Evolutionary conservation across 2,888 invertebrate species (phyloP), one percentile per base, ranked within the genome.

Genomic region (Eupelmus urozonus): DNA sequence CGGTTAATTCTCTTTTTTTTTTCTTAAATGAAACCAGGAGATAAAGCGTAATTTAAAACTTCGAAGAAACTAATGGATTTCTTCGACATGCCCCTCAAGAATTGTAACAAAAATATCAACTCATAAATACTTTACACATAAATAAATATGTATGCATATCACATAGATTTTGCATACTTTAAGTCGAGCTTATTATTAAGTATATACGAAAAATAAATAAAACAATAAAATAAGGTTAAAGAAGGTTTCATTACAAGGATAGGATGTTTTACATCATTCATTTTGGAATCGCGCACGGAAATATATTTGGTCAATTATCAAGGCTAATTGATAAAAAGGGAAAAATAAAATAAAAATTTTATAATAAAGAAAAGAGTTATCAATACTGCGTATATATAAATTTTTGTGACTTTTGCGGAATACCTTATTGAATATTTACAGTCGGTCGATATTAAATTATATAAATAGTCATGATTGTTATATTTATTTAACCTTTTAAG

Each of bases 21-120:
- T 65, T 23, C 4, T 45, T 25, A 42, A 29, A 34, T 18, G 27
- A 27, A 18, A 51, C 51, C 2, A 55, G 57, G 49, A 69, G 65
- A 34, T 25, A 34, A 60, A 53, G 57, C 34, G 40, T 53, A 65
- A 70, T 78, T 80, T 80, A 80, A 78, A 80, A 80, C 80, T 80
- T 78, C 67, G 80, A 80, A 80, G 78, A 78, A 80, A 74, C 62
- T 78, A 20, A 40, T 20, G 20, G 60, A 60, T 74, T 77, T 80
- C 74, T 80, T 76, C 74, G 76, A 71, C 55, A 63, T 49, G 0
- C 29, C 18, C 49, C n/a, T 13, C 59, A 45, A 7, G 40, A 45
- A 34, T 5, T 5, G 25, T 4, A 53, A 72, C 0, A 7, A 27
- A 34, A 23, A 25, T 18, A 27, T 66, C 34, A 16, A 40, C 18